Conservation (phyloP, 2,888 invertebrate species). For the Watsonalla cultraria region DNA sequence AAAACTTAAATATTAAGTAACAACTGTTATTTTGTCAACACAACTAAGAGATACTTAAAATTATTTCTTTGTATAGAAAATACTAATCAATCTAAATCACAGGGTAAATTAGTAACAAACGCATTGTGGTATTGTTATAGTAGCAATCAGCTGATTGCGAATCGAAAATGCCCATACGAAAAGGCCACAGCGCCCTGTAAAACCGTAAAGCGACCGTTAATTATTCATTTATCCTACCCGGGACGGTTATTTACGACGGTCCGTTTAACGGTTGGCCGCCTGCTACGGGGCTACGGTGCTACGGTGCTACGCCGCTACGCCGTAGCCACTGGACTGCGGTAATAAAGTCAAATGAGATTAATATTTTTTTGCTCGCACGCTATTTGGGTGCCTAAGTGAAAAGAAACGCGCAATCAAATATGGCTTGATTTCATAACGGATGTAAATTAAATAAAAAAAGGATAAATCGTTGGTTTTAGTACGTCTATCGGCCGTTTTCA, state of each 20-base stretch:
- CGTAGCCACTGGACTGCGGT: constrained; percentile 27
- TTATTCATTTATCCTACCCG: constrained; percentile 60
- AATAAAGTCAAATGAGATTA: constrained; percentile 29
- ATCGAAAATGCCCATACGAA: background rate
- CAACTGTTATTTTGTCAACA: too few species aligned
- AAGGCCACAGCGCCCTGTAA: constrained; percentile 2
- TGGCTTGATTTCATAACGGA: background rate
- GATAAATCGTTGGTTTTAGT: too few species aligned
- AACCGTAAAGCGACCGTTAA: constrained; percentile 52
- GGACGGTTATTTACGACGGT: constrained; percentile 40
- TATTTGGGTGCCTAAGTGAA: background rate
- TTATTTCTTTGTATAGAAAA: too few species aligned
- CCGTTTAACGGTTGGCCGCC: constrained; percentile 41
- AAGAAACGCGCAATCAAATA: background rate
- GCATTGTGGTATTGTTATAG: background rate
- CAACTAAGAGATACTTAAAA: too few species aligned
- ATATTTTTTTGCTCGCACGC: constrained; percentile 12
- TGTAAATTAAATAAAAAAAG: too few species aligned
- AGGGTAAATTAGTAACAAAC: too few species aligned
- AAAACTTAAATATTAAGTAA: too few species aligned
- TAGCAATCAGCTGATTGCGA: background rate
- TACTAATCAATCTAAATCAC: too few species aligned
- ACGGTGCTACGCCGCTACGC: constrained; percentile 25
- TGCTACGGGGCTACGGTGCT: constrained; percentile 29
- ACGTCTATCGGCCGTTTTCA: too few species aligned